These are phyloP conservation scores for Hylaeus volcanicus DNA, from an alignment of 1,140 invertebrate genomes.

Conservation along the genomic window DNA sequence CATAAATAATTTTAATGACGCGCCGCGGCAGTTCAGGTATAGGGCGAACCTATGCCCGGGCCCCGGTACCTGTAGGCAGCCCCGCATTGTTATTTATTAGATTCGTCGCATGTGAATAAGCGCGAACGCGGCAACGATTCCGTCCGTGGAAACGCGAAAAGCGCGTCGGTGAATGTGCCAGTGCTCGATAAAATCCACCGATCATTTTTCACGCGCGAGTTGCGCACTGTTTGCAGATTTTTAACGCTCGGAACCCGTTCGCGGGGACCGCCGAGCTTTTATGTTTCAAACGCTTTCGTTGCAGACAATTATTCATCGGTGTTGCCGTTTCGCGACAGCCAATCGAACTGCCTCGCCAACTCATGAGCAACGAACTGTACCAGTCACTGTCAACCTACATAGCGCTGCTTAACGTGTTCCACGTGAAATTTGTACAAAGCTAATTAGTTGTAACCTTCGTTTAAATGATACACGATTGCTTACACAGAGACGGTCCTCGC, in stretches of 20 bases:
- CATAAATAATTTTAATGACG: conserved; percentile 79
- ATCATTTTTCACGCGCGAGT: conserved; percentile 45
- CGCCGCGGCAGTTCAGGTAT: conserved; percentile 73
- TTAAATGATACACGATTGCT: too few relatives aligned
- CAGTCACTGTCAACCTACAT: too few relatives aligned
- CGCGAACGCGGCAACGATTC: conserved; percentile 3
- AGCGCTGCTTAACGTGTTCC: too few relatives aligned
- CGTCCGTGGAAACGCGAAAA: conserved; percentile 25
- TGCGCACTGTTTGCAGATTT: conserved; percentile 2
- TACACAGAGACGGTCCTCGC: too few relatives aligned
- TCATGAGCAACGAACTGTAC: too few relatives aligned
- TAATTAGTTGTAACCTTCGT: too few relatives aligned
- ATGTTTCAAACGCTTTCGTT: not conserved
- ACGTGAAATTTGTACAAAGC: too few relatives aligned
- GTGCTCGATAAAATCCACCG: not conserved
- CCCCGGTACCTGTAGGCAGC: conserved; percentile 69
- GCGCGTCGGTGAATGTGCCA: not conserved
- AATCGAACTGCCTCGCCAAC: too few relatives aligned
- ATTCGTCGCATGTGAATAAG: conserved; percentile 52
- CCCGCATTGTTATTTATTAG: conserved; percentile 75
- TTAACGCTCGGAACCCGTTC: not conserved
- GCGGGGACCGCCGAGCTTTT: not conserved
- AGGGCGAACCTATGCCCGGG: conserved; percentile 62
- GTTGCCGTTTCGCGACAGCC: not conserved
- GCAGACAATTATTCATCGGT: not conserved